These are phyloP conservation scores for Leptopilina myrica DNA, from an alignment of 2,888 invertebrate genomes.

Conservation along the genomic window DNA sequence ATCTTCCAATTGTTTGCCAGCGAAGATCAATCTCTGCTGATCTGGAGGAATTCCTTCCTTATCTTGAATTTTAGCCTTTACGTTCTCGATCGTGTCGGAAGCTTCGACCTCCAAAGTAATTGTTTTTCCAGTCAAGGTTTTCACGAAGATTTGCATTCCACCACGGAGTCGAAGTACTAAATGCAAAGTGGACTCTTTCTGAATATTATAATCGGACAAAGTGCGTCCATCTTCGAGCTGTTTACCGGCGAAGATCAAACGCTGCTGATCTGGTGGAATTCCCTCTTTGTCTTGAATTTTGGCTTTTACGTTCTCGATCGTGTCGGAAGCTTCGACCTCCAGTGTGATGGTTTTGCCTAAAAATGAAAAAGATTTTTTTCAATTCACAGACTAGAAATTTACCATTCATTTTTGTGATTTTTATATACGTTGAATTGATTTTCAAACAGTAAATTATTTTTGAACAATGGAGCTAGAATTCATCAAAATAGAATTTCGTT, in stretches of 20 bases:
- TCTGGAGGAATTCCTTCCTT: constrained; percentile 67
- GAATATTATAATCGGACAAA: constrained; percentile 62
- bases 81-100: constrained; percentile 64
- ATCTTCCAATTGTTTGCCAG: constrained; percentile 66
- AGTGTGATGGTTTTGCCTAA: constrained; percentile 53
- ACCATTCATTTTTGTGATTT: too few species aligned
- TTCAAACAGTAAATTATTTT: too few species aligned
- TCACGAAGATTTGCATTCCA: constrained; percentile 57
- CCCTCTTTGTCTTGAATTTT: constrained; percentile 62
- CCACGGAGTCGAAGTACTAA: constrained; percentile 61
- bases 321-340: constrained; percentile 58
- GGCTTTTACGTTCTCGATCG: constrained; percentile 57
- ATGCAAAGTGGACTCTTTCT: constrained; percentile 63
- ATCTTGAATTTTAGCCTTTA: constrained; percentile 65
- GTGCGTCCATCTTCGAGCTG: constrained; percentile 62
- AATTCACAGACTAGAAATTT: too few species aligned
- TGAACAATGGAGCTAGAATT: too few species aligned
- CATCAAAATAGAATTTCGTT: too few species aligned
- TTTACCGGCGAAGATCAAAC: constrained; percentile 64
- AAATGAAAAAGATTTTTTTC: too few species aligned
- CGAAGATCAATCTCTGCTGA: constrained; percentile 66
- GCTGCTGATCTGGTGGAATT: constrained; percentile 63
- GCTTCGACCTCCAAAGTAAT: constrained; percentile 66
- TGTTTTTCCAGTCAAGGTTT: constrained; percentile 54
- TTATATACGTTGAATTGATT: too few species aligned